These are phyloP conservation scores for Lerista edwardsae DNA, from an alignment of 2,797 vertebrate species.

Conservation along the genomic window DNA sequence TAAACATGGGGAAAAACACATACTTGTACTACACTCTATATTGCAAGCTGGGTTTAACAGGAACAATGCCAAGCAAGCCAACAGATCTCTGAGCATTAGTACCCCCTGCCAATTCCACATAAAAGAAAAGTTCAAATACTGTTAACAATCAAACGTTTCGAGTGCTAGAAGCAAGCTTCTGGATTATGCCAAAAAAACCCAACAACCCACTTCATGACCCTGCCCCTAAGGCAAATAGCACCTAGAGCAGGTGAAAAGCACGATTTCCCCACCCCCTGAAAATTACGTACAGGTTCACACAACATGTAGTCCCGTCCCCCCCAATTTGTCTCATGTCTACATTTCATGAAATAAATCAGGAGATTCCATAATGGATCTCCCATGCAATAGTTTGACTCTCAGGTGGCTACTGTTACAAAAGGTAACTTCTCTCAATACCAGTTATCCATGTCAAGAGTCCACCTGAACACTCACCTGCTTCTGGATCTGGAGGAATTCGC, in stretches of 20 bases:
- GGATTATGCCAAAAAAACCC: no score
- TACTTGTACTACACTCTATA: not conserved
- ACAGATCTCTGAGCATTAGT: no score
- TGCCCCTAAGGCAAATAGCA: no score
- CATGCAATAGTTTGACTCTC: not conserved
- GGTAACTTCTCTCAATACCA: not conserved
- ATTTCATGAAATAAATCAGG: not conserved
- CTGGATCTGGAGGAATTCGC: constrained; percentile 96
- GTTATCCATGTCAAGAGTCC: not conserved
- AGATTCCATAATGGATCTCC: not conserved
- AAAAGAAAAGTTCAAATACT: no score
- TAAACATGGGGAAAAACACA: no score
- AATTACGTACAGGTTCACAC: no score
- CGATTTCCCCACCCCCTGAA: no score
- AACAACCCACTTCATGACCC: no score
- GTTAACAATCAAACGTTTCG: no score
- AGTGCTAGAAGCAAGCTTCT: no score
- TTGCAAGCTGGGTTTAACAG: not conserved
- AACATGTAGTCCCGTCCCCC: not conserved
- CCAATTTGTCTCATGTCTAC: not conserved
- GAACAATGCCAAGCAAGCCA: not conserved
- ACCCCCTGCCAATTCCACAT: no score
- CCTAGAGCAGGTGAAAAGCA: no score
- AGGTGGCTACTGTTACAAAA: not conserved
- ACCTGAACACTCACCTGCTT: constrained; percentile 84